Base-by-base conservation (phyloP, 2,888 invertebrate genomes). In the Terebella lapidaria region DNA sequence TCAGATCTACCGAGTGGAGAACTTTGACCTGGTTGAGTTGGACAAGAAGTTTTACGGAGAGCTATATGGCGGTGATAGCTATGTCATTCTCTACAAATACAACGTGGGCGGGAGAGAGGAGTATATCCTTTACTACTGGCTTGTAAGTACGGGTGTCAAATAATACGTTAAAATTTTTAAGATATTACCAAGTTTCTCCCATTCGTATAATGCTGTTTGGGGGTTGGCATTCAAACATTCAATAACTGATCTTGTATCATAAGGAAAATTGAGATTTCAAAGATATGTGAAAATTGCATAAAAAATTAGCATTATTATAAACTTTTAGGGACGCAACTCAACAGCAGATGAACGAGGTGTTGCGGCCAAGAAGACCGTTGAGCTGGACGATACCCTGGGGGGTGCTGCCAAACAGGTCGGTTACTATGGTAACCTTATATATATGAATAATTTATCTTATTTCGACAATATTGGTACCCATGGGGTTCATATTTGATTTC, bases 1-100 rank as follows among this genome's bases (percentile, higher is more conserved):
- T 10, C 66, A 80, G 79, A 72, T 93, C 58, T 93, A 89, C 88
- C 86, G 89, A 70, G 86, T 92, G 42, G 83, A 84, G 82, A 27
- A 45, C 2, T 27, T 27, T 20, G 62, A 42, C 25, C 89, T 92
- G 1, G 88, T 84, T 2, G 87, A 88, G 76, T 81, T 63, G 57
- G 63, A 63, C 28, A 64, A 64, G 57, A 84, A 87, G 53, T 86
- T 87, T 70, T 85, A 87, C 63, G 89, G 88, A 3, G 85, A 86
- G 62, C 91, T 93, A 81, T 91, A 87, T 80, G 87, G 88, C 64
- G 87, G 86, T 10, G 90, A 91, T 81, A 90, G 89, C 78, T 93
- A 91, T 81, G 85, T 94, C 62, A 86, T 92, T 67, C 85, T 89
- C 56, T 95, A 95, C 81, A 88, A 87, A 26, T 92, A 91, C 80